Conservation (phyloP, 2,113 vertebrate species). For the Heterochromis multidens region DNA sequence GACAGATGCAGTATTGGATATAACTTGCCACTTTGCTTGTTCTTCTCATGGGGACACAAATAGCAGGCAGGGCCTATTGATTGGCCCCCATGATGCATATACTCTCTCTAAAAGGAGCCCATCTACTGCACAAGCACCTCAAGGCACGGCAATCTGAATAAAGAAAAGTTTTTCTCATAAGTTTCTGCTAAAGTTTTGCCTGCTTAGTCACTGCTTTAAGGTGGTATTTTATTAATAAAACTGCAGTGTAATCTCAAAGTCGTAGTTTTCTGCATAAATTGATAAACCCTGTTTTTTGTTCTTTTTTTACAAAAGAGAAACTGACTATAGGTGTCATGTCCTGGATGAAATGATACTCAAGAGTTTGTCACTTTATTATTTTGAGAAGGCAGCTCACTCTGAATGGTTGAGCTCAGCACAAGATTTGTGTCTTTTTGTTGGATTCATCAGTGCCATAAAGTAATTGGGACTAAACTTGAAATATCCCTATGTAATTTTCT, state of each 20-base stretch:
- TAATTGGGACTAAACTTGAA: conserved; percentile 74
- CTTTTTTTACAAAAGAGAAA: conserved; percentile 44
- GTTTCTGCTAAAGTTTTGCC: conserved; percentile 22
- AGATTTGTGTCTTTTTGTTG: conserved; percentile 73
- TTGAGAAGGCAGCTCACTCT: conserved; percentile 69
- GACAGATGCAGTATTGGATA: conserved; percentile 53
- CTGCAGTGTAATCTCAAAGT: neutral
- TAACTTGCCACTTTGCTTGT: conserved; percentile 52
- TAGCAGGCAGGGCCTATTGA: conserved; percentile 51
- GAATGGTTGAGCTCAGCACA: conserved; percentile 71
- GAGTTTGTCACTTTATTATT: conserved; percentile 72
- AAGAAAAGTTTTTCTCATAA: conserved; percentile 35
- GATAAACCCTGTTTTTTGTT: neutral
- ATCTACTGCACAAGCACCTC: conserved; percentile 33
- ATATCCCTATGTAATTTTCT: conserved; percentile 76
- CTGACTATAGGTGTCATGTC: conserved; percentile 70
- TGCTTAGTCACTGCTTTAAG: neutral
- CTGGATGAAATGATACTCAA: conserved; percentile 68
- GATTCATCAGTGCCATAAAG: conserved; percentile 70
- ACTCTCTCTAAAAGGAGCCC: conserved; percentile 9
- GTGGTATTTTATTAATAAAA: neutral
- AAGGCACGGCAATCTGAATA: conserved; percentile 31
- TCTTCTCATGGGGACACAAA: conserved; percentile 49
- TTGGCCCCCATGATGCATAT: conserved; percentile 40
- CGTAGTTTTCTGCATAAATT: neutral